Base-by-base conservation (phyloP, 2,888 invertebrate species). In the Notodonta dromedarius region DNA sequence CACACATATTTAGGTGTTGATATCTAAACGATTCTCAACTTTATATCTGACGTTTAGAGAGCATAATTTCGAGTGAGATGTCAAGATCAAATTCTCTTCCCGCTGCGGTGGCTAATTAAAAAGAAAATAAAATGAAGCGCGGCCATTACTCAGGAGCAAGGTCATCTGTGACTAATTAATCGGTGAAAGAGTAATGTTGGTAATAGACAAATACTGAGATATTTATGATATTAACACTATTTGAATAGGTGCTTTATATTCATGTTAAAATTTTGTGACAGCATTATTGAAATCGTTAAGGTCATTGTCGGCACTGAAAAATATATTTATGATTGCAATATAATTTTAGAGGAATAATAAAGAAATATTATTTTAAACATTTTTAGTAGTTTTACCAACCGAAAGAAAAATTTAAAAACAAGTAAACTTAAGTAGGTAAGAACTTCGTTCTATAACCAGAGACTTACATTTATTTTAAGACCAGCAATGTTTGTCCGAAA, bases 81-180 rank as follows among this genome's bases (percentile, higher is more conserved):
- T 65, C 63, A 63, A 44, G 13, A 56, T 61, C 66, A 56, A 70
- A 66, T 60, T 65, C 61, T 66, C 66, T 74, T 71, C 69, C 71
- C 78, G 76, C 77, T 76, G 76, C 71, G 24, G 24, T 24, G 76
- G 76, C 76, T 87, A 86, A 86, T 87, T 87, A 83, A 83, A 84
- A 79, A 75, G 75, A 80, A 86, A 86, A 85, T 84, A 86, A 86
- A 86, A 84, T 79, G 76, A 82, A 82, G 76, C 76, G 65, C 71
- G 71, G 76, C 78, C 82, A 83, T 86, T 84, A 86, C 77, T 85
- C 78, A 82, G 78, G 73, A 74, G 76, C 83, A 83, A 85, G 82
- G 84, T 84, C 80, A 79, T 76, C 69, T 70, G 77, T 75, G 78
- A 79, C 79, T 84, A 87, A 87, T 86, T 88, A 83, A 87, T 84